These are phyloP conservation scores for Charanyca ferruginea DNA, from an alignment of 2,888 invertebrate genomes.

Conservation along the genomic window DNA sequence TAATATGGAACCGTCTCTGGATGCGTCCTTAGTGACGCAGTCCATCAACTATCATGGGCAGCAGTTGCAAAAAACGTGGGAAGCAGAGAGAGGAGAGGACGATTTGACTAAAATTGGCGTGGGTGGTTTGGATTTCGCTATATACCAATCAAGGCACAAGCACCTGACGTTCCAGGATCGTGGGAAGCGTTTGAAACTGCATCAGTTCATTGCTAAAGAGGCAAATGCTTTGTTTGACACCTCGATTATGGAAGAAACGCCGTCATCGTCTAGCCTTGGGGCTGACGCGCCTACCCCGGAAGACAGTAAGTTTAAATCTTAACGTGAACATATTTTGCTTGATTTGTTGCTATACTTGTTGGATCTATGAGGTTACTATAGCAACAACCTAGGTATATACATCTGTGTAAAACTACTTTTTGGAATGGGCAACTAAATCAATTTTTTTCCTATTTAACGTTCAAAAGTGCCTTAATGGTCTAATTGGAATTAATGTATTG, in stretches of 20 bases:
- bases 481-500: no score
- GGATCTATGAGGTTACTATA: slow-evolving; percentile 14
- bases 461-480: no score
- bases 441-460: no score
- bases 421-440: no score
- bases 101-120: slow-evolving; percentile 93
- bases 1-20: slow-evolving; percentile 85
- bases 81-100: slow-evolving; percentile 95
- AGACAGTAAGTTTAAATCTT: slow-evolving; percentile 86
- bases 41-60: slow-evolving; percentile 96
- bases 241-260: slow-evolving; percentile 86
- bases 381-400: neutral
- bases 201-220: slow-evolving; percentile 97
- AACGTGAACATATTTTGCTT: neutral
- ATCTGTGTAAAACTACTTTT: no score
- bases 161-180: slow-evolving; percentile 96
- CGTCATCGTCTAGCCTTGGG: slow-evolving; percentile 87
- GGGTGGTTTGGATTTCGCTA: slow-evolving; percentile 92
- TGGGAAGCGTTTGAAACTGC: slow-evolving; percentile 95
- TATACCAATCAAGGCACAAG: slow-evolving; percentile 95
- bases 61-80: slow-evolving; percentile 97
- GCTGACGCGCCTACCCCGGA: slow-evolving; percentile 89
- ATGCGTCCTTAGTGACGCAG: slow-evolving; percentile 92
- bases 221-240: slow-evolving; percentile 94
- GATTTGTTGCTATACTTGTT: neutral